Conservation (phyloP, 2,113 vertebrate species). For the Sebastes schlegelii region DNA sequence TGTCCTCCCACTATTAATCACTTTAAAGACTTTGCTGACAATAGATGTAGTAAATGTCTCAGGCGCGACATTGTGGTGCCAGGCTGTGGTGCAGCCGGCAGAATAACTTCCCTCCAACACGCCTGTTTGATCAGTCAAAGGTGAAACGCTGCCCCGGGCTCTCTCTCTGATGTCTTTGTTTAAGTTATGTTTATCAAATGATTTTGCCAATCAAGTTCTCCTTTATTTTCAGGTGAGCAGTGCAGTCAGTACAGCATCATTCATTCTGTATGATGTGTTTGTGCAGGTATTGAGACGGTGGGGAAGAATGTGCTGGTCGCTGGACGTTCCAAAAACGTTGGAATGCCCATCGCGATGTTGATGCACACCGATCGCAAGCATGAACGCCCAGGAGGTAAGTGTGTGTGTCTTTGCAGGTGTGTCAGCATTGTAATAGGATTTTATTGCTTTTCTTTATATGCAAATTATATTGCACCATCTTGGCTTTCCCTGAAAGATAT, state of each 20-base stretch:
- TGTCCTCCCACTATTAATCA: conserved; percentile 1
- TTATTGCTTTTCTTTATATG: not conserved
- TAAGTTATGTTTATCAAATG: not conserved
- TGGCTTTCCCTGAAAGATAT: conserved; percentile 26
- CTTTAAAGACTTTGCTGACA: not conserved
- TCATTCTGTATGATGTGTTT: conserved; percentile 25
- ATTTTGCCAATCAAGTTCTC: not conserved
- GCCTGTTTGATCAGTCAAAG: conserved; percentile 9
- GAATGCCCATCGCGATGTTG: conserved; percentile 95
- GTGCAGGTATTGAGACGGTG: conserved; percentile 90
- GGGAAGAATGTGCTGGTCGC: conserved; percentile 93
- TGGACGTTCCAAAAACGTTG: conserved; percentile 94
- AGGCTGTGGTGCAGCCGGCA: conserved; percentile 3
- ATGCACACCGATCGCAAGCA: conserved; percentile 91
- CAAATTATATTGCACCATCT: conserved; percentile 49
- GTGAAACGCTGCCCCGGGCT: not conserved
- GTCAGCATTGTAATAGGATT: not conserved
- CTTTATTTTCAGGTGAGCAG: not conserved
- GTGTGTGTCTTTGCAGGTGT: not conserved
- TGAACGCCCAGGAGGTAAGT: conserved; percentile 91
- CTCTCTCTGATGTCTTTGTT: not conserved
- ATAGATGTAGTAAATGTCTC: conserved; percentile 17
- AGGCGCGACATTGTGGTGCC: conserved; percentile 21
- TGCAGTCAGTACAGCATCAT: not conserved
- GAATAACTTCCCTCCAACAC: not conserved